Evolutionary conservation across 2,113 vertebrate genomes (phyloP).

Genomic region (Channa argus): DNA sequence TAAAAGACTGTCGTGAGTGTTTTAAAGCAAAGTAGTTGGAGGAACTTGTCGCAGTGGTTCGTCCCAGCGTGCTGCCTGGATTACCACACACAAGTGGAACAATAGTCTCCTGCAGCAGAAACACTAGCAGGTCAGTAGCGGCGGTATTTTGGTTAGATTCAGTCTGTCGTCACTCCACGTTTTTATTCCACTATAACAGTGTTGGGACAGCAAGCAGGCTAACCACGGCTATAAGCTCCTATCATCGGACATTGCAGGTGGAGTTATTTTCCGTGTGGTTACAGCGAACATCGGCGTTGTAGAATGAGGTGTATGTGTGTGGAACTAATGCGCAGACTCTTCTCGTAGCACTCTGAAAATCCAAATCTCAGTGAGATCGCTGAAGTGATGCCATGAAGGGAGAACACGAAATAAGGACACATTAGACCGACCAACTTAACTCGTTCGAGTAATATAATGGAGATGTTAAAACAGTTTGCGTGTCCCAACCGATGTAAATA

Average conservation of each 20-base stretch:
- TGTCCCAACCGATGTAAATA: background rate
- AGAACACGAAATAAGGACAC: too few relatives aligned
- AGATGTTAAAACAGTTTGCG: background rate
- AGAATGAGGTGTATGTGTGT: background rate
- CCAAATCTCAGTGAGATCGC: background rate
- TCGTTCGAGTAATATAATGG: background rate
- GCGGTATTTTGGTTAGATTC: conserved; percentile 7
- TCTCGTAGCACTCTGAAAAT: background rate
- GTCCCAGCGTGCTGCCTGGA: conserved; percentile 65
- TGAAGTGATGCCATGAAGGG: too few relatives aligned
- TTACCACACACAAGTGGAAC: conserved; percentile 71
- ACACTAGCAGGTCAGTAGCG: conserved; percentile 73
- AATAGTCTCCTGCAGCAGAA: conserved; percentile 70
- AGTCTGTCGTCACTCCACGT: background rate
- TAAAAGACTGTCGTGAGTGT: conserved; percentile 22
- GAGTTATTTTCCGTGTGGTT: conserved; percentile 2
- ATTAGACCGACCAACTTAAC: background rate
- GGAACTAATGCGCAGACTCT: background rate
- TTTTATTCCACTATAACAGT: background rate
- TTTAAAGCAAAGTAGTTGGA: conserved; percentile 67
- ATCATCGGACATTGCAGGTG: conserved; percentile 68
- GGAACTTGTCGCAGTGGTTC: conserved; percentile 82
- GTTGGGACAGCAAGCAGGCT: background rate
- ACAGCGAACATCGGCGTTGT: too few relatives aligned
- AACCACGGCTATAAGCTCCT: background rate